Evolutionary conservation across 1,140 invertebrate species (phyloP).

Genomic region (Leptonema lineaticorne): DNA sequence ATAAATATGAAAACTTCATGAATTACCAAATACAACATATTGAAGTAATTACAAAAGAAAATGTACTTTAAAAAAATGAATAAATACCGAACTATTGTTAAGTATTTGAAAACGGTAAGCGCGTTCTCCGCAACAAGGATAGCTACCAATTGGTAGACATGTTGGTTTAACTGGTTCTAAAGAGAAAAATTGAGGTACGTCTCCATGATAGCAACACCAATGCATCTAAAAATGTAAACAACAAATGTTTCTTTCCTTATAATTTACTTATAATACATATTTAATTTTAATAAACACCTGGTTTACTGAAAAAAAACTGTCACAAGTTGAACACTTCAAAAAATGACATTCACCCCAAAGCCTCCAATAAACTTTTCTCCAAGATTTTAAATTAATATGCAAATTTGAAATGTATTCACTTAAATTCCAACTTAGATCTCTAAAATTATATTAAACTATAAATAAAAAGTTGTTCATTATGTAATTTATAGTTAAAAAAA

Average conservation of each 20-base stretch:
- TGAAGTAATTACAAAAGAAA: not conserved
- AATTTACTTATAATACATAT: constrained; percentile 2
- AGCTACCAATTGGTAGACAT: constrained; percentile 68
- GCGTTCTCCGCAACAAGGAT: constrained; percentile 83
- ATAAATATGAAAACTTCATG: constrained; percentile 2
- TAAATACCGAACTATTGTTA: constrained; percentile 52
- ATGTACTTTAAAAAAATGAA: not conserved
- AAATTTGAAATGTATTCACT: constrained; percentile 78
- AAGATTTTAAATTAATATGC: constrained; percentile 75
- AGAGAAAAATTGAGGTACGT: constrained; percentile 72
- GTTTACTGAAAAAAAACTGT: constrained; percentile 72
- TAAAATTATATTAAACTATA: constrained; percentile 61
- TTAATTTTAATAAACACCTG: constrained; percentile 50
- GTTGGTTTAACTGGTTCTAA: constrained; percentile 63
- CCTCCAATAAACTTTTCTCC: constrained; percentile 90
- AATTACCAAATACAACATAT: not conserved
- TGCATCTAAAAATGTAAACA: constrained; percentile 57
- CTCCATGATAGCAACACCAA: constrained; percentile 78
- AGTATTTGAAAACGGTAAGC: constrained; percentile 76
- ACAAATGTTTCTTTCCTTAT: constrained; percentile 15
- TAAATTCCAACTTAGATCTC: constrained; percentile 79
- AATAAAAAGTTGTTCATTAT: constrained; percentile 50
- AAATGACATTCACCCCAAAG: constrained; percentile 88
- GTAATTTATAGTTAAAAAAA: not conserved
- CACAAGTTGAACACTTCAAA: constrained; percentile 72